Conservation (phyloP, 1,140 invertebrate genomes). For the Drosophila parabipectinata region DNA sequence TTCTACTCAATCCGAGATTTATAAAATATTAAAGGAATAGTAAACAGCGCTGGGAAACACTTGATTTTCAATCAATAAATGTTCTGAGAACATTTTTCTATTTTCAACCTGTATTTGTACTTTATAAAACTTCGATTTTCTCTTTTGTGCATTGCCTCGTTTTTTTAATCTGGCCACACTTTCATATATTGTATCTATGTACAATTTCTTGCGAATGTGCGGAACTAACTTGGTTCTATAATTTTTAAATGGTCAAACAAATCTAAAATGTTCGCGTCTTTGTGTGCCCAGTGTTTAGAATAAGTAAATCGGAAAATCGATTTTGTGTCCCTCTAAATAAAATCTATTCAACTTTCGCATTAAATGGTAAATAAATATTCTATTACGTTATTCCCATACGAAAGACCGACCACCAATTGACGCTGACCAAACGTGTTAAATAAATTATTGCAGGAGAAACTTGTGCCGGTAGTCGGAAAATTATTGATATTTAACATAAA, state of each 20-base stretch:
- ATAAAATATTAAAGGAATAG: too few species aligned
- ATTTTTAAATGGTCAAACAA: conserved; percentile 11
- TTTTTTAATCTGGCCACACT: conserved; percentile 13
- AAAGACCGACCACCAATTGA: conserved; percentile 2
- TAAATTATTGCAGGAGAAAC: conserved; percentile 12
- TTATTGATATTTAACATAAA: conserved; percentile 49
- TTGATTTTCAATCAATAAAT: background rate
- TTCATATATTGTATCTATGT: conserved; percentile 32
- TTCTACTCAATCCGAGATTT: too few species aligned
- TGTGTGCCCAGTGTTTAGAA: conserved; percentile 39
- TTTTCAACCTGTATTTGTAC: background rate
- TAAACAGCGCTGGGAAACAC: too few species aligned
- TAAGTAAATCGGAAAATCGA: conserved; percentile 21
- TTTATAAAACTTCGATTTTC: background rate
- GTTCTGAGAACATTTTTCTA: background rate
- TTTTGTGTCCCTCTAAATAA: conserved; percentile 12
- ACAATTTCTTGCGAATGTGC: conserved; percentile 32
- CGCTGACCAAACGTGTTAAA: conserved; percentile 6
- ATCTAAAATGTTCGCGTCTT: conserved; percentile 21
- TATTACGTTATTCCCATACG: conserved; percentile 22
- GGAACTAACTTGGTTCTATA: conserved; percentile 18
- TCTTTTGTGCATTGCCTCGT: background rate
- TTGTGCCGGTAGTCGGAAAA: conserved; percentile 27
- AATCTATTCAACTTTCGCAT: conserved; percentile 6
- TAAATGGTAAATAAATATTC: conserved; percentile 46